Evolutionary conservation across 2,888 invertebrate genomes (phyloP), one percentile per base, ranked within the genome.

Genomic region (Luperina nickerlii): DNA sequence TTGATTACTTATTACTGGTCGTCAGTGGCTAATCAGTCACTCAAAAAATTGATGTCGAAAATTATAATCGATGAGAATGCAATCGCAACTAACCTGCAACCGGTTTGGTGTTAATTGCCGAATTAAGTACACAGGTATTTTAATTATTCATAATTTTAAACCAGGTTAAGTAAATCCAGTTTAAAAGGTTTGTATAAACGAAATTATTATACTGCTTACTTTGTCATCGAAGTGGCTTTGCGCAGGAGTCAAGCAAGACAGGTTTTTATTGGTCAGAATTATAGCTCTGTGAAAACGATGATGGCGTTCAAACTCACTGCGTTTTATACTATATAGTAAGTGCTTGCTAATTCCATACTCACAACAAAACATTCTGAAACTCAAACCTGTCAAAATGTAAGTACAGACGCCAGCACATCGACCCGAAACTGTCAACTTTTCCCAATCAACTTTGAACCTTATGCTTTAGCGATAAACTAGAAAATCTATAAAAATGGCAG

Each of bases 61-160:
- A 27, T 38, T 51, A 51, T 60, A 69, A 72, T 68, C 42, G 63
- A 69, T 54, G 27, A 70, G 32, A 83, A 77, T 57, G 54, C 15
- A 70, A 45, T 42, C 20, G 45, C 48, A 69, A 69, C 63, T 60
- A 68, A 48, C 13, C 32, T 32, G 57, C 32, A 81, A 75, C 86
- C 42, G 48, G 74, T 74, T 72, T 62, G 24, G 24, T 18, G 24
- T 42, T 32, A 42, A 66, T 51, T 62, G 20, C 68, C n/a, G 13
- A 70, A 66, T 62, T 57, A 65, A 32, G 71, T 62, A 69, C 60
- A 45, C 18, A 51, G 62, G 63, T 66, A 78, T 66, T 73, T 82
- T 75, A 71, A 74, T 66, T 57, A 80, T 72, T 78, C 54, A 60
- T 20, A 67, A 78, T 45, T 81, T 32, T 78, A 74, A 80, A 70